Evolutionary conservation across 2,888 invertebrate genomes (phyloP).

Genomic region (Adineta ricciae): DNA sequence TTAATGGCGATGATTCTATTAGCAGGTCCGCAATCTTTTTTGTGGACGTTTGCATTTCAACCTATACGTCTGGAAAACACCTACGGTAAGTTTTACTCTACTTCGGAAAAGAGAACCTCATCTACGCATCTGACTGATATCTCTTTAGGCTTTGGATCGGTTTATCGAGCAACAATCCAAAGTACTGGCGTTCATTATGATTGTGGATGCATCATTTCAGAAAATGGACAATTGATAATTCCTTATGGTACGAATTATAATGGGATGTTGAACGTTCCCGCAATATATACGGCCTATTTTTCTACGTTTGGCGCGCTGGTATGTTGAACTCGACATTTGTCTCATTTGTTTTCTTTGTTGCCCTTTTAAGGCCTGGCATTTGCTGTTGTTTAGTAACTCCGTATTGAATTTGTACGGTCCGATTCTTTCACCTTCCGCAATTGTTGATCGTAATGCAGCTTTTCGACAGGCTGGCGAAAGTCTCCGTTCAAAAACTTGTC

Average conservation of each 20-base stretch:
- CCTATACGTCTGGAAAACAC: neutral
- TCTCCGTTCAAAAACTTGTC: neutral
- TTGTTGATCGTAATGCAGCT: neutral
- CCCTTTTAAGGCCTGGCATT: neutral
- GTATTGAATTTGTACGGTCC: neutral
- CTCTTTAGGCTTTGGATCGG: neutral
- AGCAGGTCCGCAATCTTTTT: neutral
- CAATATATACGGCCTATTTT: neutral
- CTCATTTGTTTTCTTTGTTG: neutral
- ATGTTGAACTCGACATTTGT: neutral
- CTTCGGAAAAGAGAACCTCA: too few species aligned
- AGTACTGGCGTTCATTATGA: neutral
- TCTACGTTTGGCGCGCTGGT: neutral
- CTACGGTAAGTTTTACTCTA: neutral
- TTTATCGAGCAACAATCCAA: neutral
- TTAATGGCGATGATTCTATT: neutral
- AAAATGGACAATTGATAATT: neutral
- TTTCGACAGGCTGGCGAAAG: neutral
- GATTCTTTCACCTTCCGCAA: neutral
- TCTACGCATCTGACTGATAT: neutral
- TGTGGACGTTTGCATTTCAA: neutral
- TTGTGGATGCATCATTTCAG: neutral
- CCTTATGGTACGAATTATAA: neutral
- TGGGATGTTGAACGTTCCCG: neutral
- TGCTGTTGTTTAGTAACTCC: neutral